Evolutionary conservation across 2,888 invertebrate species (phyloP).

Genomic region (Lasioglossum zephyrum): DNA sequence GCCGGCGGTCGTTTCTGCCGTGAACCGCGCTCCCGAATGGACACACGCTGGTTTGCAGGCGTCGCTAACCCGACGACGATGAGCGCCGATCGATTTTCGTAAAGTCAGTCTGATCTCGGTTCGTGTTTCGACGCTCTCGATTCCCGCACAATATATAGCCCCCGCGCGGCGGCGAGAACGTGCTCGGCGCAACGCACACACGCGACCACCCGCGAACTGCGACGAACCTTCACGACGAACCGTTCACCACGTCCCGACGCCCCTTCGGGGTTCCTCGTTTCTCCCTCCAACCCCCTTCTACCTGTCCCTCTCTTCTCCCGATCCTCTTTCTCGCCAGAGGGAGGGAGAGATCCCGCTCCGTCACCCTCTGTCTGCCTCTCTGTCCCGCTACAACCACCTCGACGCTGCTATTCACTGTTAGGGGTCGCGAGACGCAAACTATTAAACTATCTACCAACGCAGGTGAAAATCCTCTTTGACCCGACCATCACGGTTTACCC

Average conservation of each 20-base stretch:
- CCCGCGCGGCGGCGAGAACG: slow-evolving; percentile 15
- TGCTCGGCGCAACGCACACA: slow-evolving; percentile 51
- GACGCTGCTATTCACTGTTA: slow-evolving; percentile 21
- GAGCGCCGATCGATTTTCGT: slow-evolving; percentile 73
- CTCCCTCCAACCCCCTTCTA: background rate
- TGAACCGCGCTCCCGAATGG: slow-evolving; percentile 52
- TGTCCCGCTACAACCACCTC: background rate
- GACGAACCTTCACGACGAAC: slow-evolving; percentile 40
- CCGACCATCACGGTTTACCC: background rate
- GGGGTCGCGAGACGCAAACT: slow-evolving; percentile 26
- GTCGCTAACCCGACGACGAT: slow-evolving; percentile 70
- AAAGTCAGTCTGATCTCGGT: slow-evolving; percentile 72
- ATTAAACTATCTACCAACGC: slow-evolving; percentile 22
- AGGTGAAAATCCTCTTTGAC: slow-evolving; percentile 4
- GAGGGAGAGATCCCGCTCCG: no score
- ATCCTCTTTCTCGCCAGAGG: background rate
- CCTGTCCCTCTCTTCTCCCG: background rate
- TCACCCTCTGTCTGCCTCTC: no score
- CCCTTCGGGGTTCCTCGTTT: background rate
- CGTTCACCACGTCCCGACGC: background rate
- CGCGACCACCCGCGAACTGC: slow-evolving; percentile 27
- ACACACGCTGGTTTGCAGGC: slow-evolving; percentile 60
- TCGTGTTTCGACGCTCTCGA: slow-evolving; percentile 74
- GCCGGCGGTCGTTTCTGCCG: slow-evolving; percentile 31
- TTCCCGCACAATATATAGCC: slow-evolving; percentile 66